phyloP scores from a whole-genome alignment of 2,113 vertebrate species.

The Castor canadensis region DNA sequence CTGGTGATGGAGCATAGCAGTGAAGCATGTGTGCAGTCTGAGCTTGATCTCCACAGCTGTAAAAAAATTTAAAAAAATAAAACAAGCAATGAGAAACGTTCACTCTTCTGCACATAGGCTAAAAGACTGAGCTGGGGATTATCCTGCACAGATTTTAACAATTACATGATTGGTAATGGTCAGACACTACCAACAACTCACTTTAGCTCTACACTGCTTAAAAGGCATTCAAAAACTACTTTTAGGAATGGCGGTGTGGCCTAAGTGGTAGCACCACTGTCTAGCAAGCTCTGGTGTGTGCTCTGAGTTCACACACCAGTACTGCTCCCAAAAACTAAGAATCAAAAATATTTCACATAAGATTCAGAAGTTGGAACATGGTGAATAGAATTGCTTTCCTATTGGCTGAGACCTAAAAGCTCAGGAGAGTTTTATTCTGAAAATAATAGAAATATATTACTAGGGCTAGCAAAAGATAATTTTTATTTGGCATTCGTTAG shows the following conservation, averaged over 20 bases:
- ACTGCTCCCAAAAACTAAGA: too few relatives aligned
- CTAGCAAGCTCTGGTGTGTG: too few relatives aligned
- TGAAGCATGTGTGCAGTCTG: neutral
- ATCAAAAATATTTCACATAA: too few relatives aligned
- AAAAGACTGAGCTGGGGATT: slow-evolving; percentile 14
- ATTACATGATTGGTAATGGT: neutral
- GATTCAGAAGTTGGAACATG: slow-evolving; percentile 51
- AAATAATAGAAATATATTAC: slow-evolving; percentile 57
- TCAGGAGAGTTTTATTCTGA: slow-evolving; percentile 45
- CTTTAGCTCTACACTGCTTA: neutral
- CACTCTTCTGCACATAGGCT: neutral
- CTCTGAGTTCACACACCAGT: too few relatives aligned
- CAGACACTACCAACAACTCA: neutral
- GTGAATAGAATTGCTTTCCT: slow-evolving; percentile 45
- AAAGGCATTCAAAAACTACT: neutral
- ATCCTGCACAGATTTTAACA: slow-evolving; percentile 14
- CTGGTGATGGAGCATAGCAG: neutral
- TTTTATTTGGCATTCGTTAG: slow-evolving; percentile 76
- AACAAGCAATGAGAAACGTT: slow-evolving; percentile 6
- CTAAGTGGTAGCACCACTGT: too few relatives aligned
- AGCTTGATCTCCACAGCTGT: neutral
- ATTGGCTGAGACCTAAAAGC: slow-evolving; percentile 45
- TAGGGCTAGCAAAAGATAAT: slow-evolving; percentile 58
- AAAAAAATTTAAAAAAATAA: neutral
- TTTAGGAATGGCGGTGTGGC: too few relatives aligned